Base-by-base conservation (phyloP, 2,113 vertebrate species). In the Atherinomorus stipes region DNA sequence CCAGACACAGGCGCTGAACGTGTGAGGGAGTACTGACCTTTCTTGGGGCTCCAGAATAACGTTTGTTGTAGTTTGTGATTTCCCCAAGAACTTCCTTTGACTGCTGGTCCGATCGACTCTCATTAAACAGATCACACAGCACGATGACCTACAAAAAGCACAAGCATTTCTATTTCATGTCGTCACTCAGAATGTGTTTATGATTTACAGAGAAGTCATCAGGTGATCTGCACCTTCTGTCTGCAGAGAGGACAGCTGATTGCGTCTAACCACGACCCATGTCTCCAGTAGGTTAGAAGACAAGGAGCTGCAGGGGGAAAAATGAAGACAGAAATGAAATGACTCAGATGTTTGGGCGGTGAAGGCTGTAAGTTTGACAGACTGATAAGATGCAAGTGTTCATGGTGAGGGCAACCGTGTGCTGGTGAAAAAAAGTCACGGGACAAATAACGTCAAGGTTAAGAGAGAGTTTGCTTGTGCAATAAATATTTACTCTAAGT, bases 241-340 rank as follows among this genome's bases (percentile, higher is more conserved):
- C 95, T 94, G 87, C 95, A 96, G 71, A 96, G 93, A 66, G 96
- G 94, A 63, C 94, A 96, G 79, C 80, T 95, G 88, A 96, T 91
- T 1, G 94, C 94, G 26, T 93, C 93, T 66, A 95, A 78, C 92
- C 93, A 95, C 25, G 94, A 89, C n/a, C 94, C 92, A 1, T 96
- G 94, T 76, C 94, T 96, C 95, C 95, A 96, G 78, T 90, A 95
- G 6, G 91, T 74, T 42, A 95, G 95, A 65, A 96, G 90, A 88
- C 95, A 97, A 56, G 92, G 88, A 44, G 94, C 94, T 96, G 80
- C 23, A 51, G 52, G 69, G 67, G 21, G 44, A 85, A 53, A 81
- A 47, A n/a, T 2, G 18, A 47, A 47, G 7, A 47, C 18, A 47
- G 44, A 47, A 3, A 7, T 47, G 19, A 4, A 12, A 40, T 40